Evolutionary conservation across 2,888 invertebrate species (phyloP).

Genomic region (Melieria omissa): DNA sequence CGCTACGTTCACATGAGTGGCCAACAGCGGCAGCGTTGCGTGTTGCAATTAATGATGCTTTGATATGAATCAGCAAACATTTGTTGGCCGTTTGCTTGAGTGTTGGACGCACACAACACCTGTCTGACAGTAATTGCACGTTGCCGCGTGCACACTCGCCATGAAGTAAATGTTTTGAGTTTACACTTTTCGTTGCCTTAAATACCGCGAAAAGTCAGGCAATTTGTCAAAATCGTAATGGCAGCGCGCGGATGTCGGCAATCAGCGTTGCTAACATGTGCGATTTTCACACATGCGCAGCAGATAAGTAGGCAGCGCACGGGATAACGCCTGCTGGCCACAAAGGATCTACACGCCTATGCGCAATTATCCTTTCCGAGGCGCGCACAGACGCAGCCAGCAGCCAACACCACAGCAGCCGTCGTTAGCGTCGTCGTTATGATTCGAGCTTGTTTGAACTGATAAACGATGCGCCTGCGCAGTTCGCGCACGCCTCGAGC

Average conservation of each 20-base stretch:
- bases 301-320: not conserved
- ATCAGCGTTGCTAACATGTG: not conserved
- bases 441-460: conserved; percentile 56
- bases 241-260: not conserved
- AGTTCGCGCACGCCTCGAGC: conserved; percentile 41
- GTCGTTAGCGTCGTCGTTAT: too few relatives aligned
- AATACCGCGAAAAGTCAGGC: conserved; percentile 22
- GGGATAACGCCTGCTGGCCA: not conserved
- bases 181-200: conserved; percentile 19
- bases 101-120: conserved; percentile 26
- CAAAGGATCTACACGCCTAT: not conserved
- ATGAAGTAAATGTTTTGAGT: conserved; percentile 24
- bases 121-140: conserved; percentile 31
- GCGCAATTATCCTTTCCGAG: conserved; percentile 5
- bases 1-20: too few relatives aligned
- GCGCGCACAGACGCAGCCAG: conserved; percentile 8
- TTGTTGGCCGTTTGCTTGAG: conserved; percentile 13
- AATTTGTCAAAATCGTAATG: conserved; percentile 34
- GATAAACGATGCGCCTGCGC: conserved; percentile 50
- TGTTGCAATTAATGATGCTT: conserved; percentile 27
- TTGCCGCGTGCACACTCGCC: conserved; percentile 16
- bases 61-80: conserved; percentile 31
- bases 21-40: conserved; percentile 5
- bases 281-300: not conserved
- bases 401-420: not conserved